phyloP scores from a whole-genome alignment of 2,797 vertebrate genomes.

The Sus cebifrons region DNA sequence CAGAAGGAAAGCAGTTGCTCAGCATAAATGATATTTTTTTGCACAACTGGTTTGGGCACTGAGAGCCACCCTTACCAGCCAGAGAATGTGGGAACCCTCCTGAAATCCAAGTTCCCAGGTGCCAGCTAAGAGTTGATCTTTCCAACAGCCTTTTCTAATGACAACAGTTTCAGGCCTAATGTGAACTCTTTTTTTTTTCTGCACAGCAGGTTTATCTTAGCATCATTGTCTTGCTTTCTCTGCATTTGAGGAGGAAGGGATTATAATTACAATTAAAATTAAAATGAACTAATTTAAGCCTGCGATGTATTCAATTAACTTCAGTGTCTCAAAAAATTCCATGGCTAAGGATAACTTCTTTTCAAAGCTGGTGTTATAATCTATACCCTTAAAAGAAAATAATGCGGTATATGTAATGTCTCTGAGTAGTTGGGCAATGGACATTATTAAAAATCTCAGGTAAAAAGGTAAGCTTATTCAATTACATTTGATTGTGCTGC shows the following conservation, averaged over 20 bases:
- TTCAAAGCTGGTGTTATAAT: conserved; percentile 33
- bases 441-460: conserved; percentile 67
- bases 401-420: conserved; percentile 17
- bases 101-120: neutral
- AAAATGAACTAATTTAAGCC: conserved; percentile 36
- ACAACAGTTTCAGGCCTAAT: neutral
- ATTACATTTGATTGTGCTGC: conserved; percentile 54
- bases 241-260: conserved; percentile 47
- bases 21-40: neutral
- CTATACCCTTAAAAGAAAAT: conserved; percentile 46
- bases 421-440: conserved; percentile 19
- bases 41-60: neutral
- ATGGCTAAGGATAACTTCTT: conserved; percentile 7
- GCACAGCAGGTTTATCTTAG: conserved; percentile 22
- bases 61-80: neutral
- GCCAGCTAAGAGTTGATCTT: neutral
- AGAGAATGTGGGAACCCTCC: neutral
- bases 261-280: conserved; percentile 51
- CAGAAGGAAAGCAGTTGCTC: neutral
- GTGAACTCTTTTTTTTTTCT: neutral
- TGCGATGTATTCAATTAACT: conserved; percentile 44
- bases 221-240: conserved; percentile 58
- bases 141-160: conserved; percentile 19
- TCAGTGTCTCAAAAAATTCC: conserved; percentile 18
- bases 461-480: conserved; percentile 60